Conservation (phyloP, 2,113 vertebrate genomes). For the Plectropomus leopardus region DNA sequence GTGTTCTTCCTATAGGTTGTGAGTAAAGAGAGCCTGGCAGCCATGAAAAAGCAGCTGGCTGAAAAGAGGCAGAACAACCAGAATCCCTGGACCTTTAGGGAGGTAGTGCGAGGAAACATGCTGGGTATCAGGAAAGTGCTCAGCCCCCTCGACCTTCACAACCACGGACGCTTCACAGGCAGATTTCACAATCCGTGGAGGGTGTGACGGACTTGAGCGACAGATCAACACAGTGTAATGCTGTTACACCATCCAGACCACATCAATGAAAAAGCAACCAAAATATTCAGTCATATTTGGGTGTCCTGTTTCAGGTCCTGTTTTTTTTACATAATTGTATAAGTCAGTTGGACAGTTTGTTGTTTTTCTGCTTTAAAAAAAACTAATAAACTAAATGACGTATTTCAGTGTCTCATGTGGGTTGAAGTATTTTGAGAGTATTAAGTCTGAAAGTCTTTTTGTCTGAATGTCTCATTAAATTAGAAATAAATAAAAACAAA, state of each 20-base stretch:
- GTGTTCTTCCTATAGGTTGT: conserved; percentile 76
- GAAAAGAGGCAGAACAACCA: conserved; percentile 88
- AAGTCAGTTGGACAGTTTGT: conserved; percentile 15
- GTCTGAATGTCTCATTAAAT: background rate
- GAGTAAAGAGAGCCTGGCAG: conserved; percentile 85
- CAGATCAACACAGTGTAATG: background rate
- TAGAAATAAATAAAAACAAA: background rate
- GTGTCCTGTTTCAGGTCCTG: background rate
- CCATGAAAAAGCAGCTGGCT: conserved; percentile 76
- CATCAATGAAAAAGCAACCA: conserved; percentile 9
- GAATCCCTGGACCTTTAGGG: conserved; percentile 96
- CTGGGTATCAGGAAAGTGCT: conserved; percentile 91
- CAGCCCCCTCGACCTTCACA: conserved; percentile 89
- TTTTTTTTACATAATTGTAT: background rate
- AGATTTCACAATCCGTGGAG: conserved; percentile 89
- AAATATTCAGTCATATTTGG: background rate
- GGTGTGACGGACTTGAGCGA: conserved; percentile 79
- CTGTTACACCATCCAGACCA: background rate
- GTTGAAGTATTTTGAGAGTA: background rate
- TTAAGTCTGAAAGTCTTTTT: background rate
- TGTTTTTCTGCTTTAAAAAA: conserved; percentile 5
- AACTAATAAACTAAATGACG: conserved; percentile 7
- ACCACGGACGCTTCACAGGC: conserved; percentile 89
- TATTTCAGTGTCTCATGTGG: conserved; percentile 7
- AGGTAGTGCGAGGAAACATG: conserved; percentile 89